Percentiles rank a stretch among this genome's conserved stretches.
phyloP scores from a whole-genome alignment of 2,113 vertebrate species.

The Larimichthys crocea region DNA sequence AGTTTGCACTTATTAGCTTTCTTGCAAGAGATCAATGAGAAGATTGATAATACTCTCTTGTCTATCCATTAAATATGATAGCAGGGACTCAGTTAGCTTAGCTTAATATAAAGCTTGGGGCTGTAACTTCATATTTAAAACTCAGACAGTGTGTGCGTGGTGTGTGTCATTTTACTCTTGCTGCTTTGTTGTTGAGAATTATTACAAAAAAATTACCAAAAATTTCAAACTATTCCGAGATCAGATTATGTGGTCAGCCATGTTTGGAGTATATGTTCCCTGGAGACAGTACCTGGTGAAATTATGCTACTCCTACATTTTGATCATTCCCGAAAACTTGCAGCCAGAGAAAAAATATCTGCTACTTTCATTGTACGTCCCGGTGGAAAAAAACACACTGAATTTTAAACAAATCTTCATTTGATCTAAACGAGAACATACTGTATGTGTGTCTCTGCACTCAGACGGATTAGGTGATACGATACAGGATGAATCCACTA shows the following conservation, averaged over 20 bases:
- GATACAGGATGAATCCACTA: not conserved
- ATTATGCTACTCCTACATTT: not conserved
- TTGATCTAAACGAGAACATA: not conserved
- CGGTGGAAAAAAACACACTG: constrained; percentile 1
- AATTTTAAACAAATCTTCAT: not conserved
- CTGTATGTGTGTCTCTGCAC: not conserved
- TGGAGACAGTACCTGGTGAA: not conserved
- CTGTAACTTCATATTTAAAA: not conserved
- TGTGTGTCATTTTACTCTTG: not conserved
- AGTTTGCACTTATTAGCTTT: not conserved
- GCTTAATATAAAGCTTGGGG: not conserved
- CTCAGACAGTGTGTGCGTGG: not conserved
- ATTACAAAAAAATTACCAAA: not conserved
- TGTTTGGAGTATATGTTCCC: not conserved
- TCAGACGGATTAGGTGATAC: constrained; percentile 1
- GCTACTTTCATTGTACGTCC: not conserved
- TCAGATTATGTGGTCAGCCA: not conserved
- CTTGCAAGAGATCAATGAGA: not conserved
- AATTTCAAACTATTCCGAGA: not conserved
- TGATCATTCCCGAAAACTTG: not conserved
- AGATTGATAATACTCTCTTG: not conserved
- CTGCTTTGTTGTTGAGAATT: too few species aligned
- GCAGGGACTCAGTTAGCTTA: not conserved
- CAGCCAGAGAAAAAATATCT: not conserved
- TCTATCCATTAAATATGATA: not conserved